These are phyloP conservation scores for Pseudolaguvia tuberculata DNA, from an alignment of 2,113 vertebrate species.

Conservation along the genomic window DNA sequence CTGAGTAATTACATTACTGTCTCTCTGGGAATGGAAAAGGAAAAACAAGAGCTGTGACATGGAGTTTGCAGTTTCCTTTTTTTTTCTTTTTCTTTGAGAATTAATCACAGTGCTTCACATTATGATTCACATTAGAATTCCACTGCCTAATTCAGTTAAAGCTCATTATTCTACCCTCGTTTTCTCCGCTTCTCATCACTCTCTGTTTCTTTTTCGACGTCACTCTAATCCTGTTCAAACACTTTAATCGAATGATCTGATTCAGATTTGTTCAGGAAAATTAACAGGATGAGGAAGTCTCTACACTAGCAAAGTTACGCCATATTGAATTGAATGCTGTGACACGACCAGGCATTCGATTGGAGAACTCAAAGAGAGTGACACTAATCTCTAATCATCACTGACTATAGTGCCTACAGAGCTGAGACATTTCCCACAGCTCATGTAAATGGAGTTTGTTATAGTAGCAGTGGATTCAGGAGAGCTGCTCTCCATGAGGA, in stretches of 20 bases:
- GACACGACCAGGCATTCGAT: constrained; percentile 52
- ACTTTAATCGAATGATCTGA: constrained; percentile 74
- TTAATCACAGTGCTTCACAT: constrained; percentile 69
- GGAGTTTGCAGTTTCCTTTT: constrained; percentile 76
- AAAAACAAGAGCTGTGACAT: constrained; percentile 93
- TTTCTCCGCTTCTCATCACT: constrained; percentile 60
- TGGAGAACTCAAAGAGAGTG: constrained; percentile 46
- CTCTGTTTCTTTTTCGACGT: constrained; percentile 64
- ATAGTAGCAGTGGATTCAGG: constrained; percentile 56
- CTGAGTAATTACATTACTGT: constrained; percentile 96
- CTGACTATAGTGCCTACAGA: constrained; percentile 60
- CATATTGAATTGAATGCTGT: constrained; percentile 68
- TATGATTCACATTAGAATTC: constrained; percentile 67
- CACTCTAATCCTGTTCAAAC: constrained; percentile 71
- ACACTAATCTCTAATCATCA: constrained; percentile 69
- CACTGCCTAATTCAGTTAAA: constrained; percentile 42
- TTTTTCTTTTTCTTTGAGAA: constrained; percentile 64
- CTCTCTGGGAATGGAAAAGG: constrained; percentile 96
- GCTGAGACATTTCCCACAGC: constrained; percentile 56
- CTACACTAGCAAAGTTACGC: constrained; percentile 65
- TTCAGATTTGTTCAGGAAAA: constrained; percentile 76
- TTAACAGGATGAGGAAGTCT: constrained; percentile 73
- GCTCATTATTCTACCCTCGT: constrained; percentile 30
- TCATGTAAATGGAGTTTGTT: constrained; percentile 63
- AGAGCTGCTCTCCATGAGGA: constrained; percentile 56